Evolutionary conservation across 2,797 vertebrate genomes (phyloP), one percentile per base, ranked within the genome.

Genomic region (Macrochelys suwanniensis): DNA sequence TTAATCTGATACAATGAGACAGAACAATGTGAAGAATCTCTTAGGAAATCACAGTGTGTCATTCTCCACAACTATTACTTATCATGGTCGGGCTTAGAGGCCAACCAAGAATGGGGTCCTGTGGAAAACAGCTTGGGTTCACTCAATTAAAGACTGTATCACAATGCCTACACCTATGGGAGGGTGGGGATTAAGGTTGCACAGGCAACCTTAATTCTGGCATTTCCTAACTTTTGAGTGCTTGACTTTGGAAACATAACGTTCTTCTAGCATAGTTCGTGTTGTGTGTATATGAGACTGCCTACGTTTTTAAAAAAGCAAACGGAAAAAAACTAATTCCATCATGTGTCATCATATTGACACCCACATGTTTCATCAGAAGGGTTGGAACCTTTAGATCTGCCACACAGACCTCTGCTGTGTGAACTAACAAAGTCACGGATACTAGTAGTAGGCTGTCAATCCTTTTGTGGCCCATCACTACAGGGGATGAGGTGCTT

Each of bases 1-100:
- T 56, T 90, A 86, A 31, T 74, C 59, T 11, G 85, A 90, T 82
- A 61, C 5, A 7, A 84, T 84, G 57, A 95, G 50, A 57, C 21
- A 90, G 42, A 93, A 45, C 47, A 85, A 16, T 51, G 84, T 25
- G 82, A 74, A 80, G 50, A 74, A 82, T 47, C 31, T 87, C 47
- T 92, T 90, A 33, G 33, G 71, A 83, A 94, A 51, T n/a, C 45
- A 12, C 0, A 1, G 15, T 80, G 9, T 68, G 71, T 47, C 59
- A 17, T 19, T 78, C 28, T 37, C n/a, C 59, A 49, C 59, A 68
- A n/a, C 0, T 1, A 17, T 23, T 85, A 68, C 21, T 50, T 53
- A 78, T 87, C 65, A 15, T 68, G n/a, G 33, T 37, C 11, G 17
- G n/a, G n/a, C 5, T 21, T 37, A 68, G 19, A 19, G 65, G n/a